Base-by-base conservation (phyloP, 2,113 vertebrate genomes). In the Onychostruthus taczanowskii region DNA sequence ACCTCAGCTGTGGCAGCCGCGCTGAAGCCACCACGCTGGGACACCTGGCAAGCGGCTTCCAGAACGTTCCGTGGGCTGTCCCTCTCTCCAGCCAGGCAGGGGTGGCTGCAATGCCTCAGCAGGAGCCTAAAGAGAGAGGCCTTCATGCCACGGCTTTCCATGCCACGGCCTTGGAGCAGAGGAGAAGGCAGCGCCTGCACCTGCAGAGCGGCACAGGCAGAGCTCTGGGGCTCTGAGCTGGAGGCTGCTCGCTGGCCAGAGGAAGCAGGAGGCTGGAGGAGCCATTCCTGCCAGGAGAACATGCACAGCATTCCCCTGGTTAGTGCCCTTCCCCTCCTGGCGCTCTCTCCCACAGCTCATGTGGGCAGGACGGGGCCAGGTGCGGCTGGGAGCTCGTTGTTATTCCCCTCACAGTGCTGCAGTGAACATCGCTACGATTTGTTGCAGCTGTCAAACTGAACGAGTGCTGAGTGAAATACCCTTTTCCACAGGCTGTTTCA, bases 11-110 rank as follows among this genome's bases (percentile, higher is more conserved):
- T 0, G 1, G 20, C 52, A 0, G 27, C 62, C 0, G 33, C 41
- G 50, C 83, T 13, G 2, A 4, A 7, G 20, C 2, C 53, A 3
- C n/a, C 5, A 18, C 8, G 0, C 8, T 0, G 2, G 7, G 8
- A 15, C 47, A 13, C 13, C 5, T 0, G 0, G 6, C 43, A 19
- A 11, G 30, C 0, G 43, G 6, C 58, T 87, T 52, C 70, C 70
- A 46, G 43, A 23, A 8, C 3, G 5, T 41, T 37, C 86, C 2
- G 0, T 3, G 31, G 37, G 2, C n/a, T 12, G 2, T 20, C 43
- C 4, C 0, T 8, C 35, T 46, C 44, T 52, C 35, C 58, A 19
- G 43, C 35, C 0, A 0, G 22, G 26, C 0, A 1, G 11, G 13
- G 24, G 7, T 3, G 16, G 77, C 19, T 12, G 17, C 31, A 35